Evolutionary conservation across 2,888 invertebrate species (phyloP).

Genomic region (Andrena dorsata): DNA sequence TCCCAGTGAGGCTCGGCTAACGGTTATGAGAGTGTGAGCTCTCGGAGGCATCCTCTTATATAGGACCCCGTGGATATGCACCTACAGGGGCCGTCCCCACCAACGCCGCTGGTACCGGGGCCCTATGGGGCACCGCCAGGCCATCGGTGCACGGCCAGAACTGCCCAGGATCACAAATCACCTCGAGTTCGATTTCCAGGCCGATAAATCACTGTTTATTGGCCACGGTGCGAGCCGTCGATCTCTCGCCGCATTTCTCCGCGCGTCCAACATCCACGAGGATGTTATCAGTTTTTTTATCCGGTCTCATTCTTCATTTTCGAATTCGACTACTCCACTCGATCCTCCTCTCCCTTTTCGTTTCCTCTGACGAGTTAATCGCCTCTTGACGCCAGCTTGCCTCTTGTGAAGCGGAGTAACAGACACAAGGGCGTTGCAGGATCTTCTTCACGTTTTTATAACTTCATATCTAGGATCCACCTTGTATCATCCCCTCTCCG

Average conservation of each 20-base stretch:
- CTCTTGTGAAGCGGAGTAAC: no score
- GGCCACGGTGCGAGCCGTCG: constrained; percentile 68
- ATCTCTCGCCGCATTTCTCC: constrained; percentile 62
- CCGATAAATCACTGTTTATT: constrained; percentile 84
- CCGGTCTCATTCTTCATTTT: constrained; percentile 14
- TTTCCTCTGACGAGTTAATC: background rate
- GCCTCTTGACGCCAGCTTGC: no score
- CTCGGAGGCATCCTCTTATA: constrained; percentile 80
- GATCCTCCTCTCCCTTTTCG: background rate
- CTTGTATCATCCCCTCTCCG: no score
- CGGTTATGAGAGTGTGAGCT: constrained; percentile 75
- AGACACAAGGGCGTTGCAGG: no score
- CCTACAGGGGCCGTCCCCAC: constrained; percentile 66
- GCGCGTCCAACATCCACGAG: constrained; percentile 20
- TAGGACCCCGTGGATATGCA: constrained; percentile 74
- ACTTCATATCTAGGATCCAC: no score
- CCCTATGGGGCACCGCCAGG: constrained; percentile 66
- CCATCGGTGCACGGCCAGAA: constrained; percentile 58
- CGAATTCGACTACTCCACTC: background rate
- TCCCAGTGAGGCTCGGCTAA: constrained; percentile 69
- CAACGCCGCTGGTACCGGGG: constrained; percentile 41
- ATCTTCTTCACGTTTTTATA: no score
- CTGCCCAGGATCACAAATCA: constrained; percentile 80
- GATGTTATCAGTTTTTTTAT: constrained; percentile 21
- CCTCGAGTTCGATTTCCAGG: constrained; percentile 81